Evolutionary conservation across 2,888 invertebrate genomes (phyloP).

Genomic region (Cerastis rubricosa): DNA sequence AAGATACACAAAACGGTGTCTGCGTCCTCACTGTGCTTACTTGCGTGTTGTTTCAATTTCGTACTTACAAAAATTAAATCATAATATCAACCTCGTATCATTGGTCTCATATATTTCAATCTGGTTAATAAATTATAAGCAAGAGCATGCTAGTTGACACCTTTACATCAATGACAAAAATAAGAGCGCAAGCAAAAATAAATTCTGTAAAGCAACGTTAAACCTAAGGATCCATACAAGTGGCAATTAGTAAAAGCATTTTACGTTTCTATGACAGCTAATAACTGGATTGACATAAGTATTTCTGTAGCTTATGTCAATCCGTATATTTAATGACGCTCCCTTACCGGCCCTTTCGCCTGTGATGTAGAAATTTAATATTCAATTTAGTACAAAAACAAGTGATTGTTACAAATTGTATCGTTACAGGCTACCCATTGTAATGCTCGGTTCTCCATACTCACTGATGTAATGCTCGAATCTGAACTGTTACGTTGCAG

Average conservation of each 20-base stretch:
- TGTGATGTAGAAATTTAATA: not conserved
- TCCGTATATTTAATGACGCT: not conserved
- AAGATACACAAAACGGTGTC: constrained; percentile 69
- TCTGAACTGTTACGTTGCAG: not conserved
- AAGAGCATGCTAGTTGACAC: not conserved
- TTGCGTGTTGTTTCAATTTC: constrained; percentile 46
- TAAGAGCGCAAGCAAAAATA: not conserved
- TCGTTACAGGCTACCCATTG: not conserved
- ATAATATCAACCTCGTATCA: constrained; percentile 46
- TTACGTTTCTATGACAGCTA: not conserved
- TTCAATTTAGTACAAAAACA: not conserved
- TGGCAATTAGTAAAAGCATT: not conserved
- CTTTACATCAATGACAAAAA: not conserved
- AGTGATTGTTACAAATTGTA: not conserved
- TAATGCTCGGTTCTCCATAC: not conserved
- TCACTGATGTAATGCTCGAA: not conserved
- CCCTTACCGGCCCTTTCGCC: not conserved
- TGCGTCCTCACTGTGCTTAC: constrained; percentile 57
- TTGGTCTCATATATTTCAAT: not conserved
- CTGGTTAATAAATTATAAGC: not conserved
- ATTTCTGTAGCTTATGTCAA: not conserved
- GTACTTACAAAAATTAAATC: constrained; percentile 32
- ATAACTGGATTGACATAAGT: not conserved
- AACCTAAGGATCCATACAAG: not conserved
- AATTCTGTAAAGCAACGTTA: not conserved